Evolutionary conservation across 1,140 invertebrate genomes (phyloP).

Genomic region (Bombus waltoni): DNA sequence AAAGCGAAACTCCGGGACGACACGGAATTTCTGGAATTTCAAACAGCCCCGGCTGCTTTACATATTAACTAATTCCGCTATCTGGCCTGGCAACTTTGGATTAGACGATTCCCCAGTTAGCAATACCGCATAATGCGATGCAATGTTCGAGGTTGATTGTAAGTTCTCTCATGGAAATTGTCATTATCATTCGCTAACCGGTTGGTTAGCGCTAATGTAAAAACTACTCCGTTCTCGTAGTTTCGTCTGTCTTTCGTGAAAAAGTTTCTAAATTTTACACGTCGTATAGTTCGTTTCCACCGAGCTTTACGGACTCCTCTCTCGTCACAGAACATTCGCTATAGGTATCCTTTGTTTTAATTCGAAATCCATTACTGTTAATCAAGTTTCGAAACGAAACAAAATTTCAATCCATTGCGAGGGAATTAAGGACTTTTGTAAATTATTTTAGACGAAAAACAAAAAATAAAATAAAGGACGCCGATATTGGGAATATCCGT

Average conservation of each 20-base stretch:
- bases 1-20: conserved; percentile 36
- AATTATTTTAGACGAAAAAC: neutral
- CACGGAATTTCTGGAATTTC: conserved; percentile 57
- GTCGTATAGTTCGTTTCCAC: neutral
- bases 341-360: neutral
- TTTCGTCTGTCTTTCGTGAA: neutral
- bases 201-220: conserved; percentile 36
- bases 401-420: neutral
- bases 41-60: conserved; percentile 52
- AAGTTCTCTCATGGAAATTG: conserved; percentile 53
- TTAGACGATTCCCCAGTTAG: conserved; percentile 67
- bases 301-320: neutral
- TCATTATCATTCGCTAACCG: conserved; percentile 45
- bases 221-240: neutral
- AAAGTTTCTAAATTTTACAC: neutral
- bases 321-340: no score
- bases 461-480: neutral
- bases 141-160: conserved; percentile 55
- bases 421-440: neutral
- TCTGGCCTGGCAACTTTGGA: conserved; percentile 61
- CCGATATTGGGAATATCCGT: neutral
- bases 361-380: neutral
- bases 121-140: conserved; percentile 61
- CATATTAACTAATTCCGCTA: conserved; percentile 67
- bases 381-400: neutral